Percentiles rank a stretch among this genome's conserved stretches.
Evolutionary conservation across 2,113 vertebrate species (phyloP).

Genomic region (Mormyrus iriodes): DNA sequence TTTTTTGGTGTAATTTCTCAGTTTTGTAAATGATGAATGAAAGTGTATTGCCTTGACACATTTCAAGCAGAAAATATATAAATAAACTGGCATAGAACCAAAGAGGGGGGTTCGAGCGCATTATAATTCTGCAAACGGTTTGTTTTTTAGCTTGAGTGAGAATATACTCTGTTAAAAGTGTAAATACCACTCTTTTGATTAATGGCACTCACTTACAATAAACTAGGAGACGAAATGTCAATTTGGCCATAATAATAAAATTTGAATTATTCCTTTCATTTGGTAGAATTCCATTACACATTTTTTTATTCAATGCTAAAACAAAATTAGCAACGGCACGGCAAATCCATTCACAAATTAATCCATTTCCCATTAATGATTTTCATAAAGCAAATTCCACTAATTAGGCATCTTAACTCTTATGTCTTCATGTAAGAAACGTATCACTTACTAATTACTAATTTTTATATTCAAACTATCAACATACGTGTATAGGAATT

Average conservation of each 20-base stretch:
- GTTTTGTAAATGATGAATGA: too few species aligned
- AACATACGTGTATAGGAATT: background rate
- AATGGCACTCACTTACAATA: background rate
- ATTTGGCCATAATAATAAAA: background rate
- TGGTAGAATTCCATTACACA: background rate
- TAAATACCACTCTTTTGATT: background rate
- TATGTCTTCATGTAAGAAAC: background rate
- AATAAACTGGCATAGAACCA: background rate
- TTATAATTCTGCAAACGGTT: background rate
- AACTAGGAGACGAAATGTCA: background rate
- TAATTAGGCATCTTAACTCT: background rate
- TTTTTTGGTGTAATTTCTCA: too few species aligned
- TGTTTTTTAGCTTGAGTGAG: background rate
- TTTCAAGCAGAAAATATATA: too few species aligned
- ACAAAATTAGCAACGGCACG: background rate
- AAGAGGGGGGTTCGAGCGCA: background rate
- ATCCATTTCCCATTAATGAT: background rate
- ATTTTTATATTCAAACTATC: background rate
- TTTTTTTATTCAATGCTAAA: background rate
- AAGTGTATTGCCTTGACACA: too few species aligned
- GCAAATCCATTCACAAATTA: background rate
- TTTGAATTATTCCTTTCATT: background rate
- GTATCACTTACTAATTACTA: background rate
- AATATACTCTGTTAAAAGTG: background rate
- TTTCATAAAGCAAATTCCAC: background rate